Evolutionary conservation across 2,113 vertebrate species (phyloP), one percentile per base, ranked within the genome.

Genomic region (Elgaria multicarinata): DNA sequence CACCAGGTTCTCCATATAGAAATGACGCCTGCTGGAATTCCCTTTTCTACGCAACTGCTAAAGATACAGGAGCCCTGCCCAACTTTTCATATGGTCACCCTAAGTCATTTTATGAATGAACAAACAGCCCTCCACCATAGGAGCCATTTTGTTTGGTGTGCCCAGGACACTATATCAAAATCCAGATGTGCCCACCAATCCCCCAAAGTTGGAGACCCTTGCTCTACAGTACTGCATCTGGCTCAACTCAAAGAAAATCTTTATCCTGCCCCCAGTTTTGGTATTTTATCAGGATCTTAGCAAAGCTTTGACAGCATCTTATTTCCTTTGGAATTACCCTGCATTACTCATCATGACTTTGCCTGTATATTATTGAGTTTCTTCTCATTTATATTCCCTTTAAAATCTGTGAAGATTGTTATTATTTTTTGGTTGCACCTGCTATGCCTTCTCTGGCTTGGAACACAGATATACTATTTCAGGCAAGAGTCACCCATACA

Each of bases 341-440:
- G 42, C 79, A 85, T 94, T 90, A 87, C 33, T 77, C 46, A 91
- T 90, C 18, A 77, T 66, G 64, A 28, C 16, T 92, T 93, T n/a
- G 81, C 88, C 79, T 85, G 83, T 71, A 81, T 36, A 72, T 86
- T 66, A 90, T 92, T 90, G 22, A 74, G 81, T 89, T 72, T 39
- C 62, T 88, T 71, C 76, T 87, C 87, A 94, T 93, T 94, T 90
- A 86, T 75, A 92, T 86, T 94, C 88, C 39, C 55, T 93, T 93
- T 93, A 72, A 90, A 93, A 93, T 86, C 44, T 64, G 84, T 55
- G 31, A 69, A 26, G 6, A 44, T 86, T 85, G 31, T 28, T 58
- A 76, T 74, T 66, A 46, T 20, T 67, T 33, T n/a, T 44, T 26
- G 28, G 88, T 90, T 75, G 50, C 58, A 86, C 50, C 39, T 74